Evolutionary conservation across 1,140 invertebrate genomes (phyloP).

Genomic region (Rhopalosiphum padi): DNA sequence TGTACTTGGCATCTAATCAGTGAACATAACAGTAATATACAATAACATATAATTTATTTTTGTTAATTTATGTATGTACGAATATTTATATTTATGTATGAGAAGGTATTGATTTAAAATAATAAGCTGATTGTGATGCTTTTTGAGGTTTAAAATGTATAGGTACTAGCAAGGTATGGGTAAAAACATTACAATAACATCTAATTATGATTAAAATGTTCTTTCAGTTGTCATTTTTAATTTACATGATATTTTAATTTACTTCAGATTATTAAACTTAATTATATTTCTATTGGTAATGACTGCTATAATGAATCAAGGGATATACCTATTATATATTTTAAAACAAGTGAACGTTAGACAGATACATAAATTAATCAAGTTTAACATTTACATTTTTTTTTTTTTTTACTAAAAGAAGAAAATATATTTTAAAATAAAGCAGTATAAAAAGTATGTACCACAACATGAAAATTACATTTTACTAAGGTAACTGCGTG

Average conservation of each 20-base stretch:
- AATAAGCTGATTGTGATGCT: background rate
- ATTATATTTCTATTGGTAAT: background rate
- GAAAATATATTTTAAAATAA: background rate
- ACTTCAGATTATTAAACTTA: background rate
- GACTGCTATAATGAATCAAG: constrained; percentile 1
- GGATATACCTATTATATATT: background rate
- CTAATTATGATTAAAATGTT: background rate
- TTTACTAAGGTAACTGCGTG: background rate
- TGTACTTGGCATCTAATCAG: background rate
- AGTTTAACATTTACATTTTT: background rate
- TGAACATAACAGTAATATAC: background rate
- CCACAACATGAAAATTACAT: background rate
- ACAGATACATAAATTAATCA: background rate
- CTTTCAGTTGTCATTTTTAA: background rate
- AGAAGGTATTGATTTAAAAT: background rate
- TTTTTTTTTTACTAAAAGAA: background rate
- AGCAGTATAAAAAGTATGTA: background rate
- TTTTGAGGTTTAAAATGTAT: background rate
- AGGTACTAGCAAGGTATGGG: background rate
- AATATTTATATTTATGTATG: background rate
- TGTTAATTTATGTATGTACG: background rate
- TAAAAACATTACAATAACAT: background rate
- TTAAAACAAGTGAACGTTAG: background rate
- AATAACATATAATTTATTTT: too few species aligned
- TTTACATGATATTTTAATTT: background rate